Evolutionary conservation across 2,888 invertebrate species (phyloP).

Genomic region (Cheiracanthium punctorium): DNA sequence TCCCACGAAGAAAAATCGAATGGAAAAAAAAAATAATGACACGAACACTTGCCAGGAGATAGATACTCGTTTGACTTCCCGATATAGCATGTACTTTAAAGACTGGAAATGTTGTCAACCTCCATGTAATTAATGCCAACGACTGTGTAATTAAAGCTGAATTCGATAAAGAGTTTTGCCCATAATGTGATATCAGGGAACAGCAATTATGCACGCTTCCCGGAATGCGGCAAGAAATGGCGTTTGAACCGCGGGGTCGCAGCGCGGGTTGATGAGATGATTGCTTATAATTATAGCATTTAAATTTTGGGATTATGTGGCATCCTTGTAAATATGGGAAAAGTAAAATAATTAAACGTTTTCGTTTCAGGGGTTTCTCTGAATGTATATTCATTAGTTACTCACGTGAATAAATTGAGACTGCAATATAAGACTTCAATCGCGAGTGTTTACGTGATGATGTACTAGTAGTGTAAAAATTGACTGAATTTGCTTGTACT

Average conservation of each 20-base stretch:
- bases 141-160: slow-evolving; percentile 1
- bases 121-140: background rate
- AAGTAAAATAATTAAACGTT: background rate
- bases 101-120: background rate
- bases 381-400: background rate
- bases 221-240: background rate
- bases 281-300: background rate
- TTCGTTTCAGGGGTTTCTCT: background rate
- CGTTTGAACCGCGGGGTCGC: background rate
- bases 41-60: background rate
- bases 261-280: background rate
- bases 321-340: background rate
- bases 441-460: too few relatives aligned
- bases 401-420: background rate
- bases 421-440: too few relatives aligned
- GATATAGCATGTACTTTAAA: background rate
- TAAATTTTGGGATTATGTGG: background rate
- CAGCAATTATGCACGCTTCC: background rate
- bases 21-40: background rate
- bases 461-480: too few relatives aligned
- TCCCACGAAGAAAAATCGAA: background rate
- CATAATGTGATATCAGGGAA: background rate
- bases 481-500: too few relatives aligned
- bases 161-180: slow-evolving; percentile 3
- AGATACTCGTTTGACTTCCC: background rate